phyloP scores from a whole-genome alignment of 2,888 invertebrate genomes.

The Ophraella communa region DNA sequence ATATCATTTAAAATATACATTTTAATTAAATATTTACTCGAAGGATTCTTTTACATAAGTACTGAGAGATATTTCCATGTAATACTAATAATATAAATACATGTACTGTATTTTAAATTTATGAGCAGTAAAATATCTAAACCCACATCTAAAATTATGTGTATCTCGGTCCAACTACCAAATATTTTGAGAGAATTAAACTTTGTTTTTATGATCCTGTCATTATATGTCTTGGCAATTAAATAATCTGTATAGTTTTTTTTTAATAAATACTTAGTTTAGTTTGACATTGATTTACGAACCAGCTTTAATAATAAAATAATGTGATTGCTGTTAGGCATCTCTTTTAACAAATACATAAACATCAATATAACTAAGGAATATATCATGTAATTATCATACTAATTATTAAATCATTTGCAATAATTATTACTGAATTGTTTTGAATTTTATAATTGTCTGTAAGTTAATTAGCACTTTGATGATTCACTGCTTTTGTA shows the following conservation, averaged over 20 bases:
- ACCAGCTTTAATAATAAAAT: not conserved
- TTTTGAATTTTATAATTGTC: not conserved
- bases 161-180: too few relatives aligned
- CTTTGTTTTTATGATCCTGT: too few relatives aligned
- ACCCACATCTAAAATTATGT: too few relatives aligned
- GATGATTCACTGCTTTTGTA: too few relatives aligned
- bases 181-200: too few relatives aligned
- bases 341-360: not conserved
- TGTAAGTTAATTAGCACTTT: not conserved
- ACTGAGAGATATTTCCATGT: not conserved
- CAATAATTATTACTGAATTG: constrained; percentile 26
- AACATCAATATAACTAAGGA: not conserved
- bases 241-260: too few relatives aligned
- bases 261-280: too few relatives aligned
- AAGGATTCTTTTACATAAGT: not conserved
- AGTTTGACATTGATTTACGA: too few relatives aligned
- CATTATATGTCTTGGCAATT: too few relatives aligned
- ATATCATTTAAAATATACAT: constrained; percentile 17
- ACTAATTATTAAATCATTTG: constrained; percentile 31
- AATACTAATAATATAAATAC: not conserved
- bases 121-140: too few relatives aligned
- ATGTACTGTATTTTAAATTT: too few relatives aligned
- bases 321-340: not conserved
- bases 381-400: constrained; percentile 30
- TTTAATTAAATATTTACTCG: constrained; percentile 17